These are phyloP conservation scores for Cosmorhoe ocellata DNA, from an alignment of 2,888 invertebrate genomes.

Conservation along the genomic window DNA sequence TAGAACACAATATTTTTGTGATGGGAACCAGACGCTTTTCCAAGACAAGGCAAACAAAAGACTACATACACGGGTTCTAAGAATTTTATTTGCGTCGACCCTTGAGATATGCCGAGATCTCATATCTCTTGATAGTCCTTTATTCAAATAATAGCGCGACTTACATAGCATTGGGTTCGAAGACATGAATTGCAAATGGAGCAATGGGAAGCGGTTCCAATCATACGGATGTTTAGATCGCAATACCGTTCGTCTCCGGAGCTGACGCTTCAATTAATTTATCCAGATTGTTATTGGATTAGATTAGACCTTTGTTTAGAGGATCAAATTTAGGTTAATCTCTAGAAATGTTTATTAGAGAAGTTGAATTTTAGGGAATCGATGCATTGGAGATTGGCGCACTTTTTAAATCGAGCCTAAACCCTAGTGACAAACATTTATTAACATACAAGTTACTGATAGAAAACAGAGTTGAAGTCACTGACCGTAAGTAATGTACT, in stretches of 20 bases:
- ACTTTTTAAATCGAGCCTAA: slow-evolving; percentile 10
- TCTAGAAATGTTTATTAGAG: slow-evolving; percentile 19
- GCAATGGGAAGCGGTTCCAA: slow-evolving; percentile 53
- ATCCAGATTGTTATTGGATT: slow-evolving; percentile 40
- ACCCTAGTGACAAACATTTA: slow-evolving; percentile 24
- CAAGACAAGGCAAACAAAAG: slow-evolving; percentile 21
- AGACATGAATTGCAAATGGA: slow-evolving; percentile 65
- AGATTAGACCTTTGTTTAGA: slow-evolving; percentile 23
- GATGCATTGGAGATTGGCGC: slow-evolving; percentile 7
- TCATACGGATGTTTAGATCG: slow-evolving; percentile 61
- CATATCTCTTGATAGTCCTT: slow-evolving; percentile 35
- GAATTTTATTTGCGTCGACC: slow-evolving; percentile 28
- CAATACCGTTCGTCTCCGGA: slow-evolving; percentile 50
- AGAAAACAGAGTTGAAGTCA: too few species aligned
- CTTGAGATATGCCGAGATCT: slow-evolving; percentile 34
- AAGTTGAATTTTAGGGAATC: slow-evolving; percentile 12
- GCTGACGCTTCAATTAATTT: slow-evolving; percentile 60
- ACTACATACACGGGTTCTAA: slow-evolving; percentile 19
- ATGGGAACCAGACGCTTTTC: slow-evolving; percentile 8
- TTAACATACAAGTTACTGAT: too few species aligned
- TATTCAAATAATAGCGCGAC: slow-evolving; percentile 36
- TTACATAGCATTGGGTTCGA: slow-evolving; percentile 38
- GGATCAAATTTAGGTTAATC: slow-evolving; percentile 13
- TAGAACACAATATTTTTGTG: too few species aligned
- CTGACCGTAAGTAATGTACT: too few species aligned